Base-by-base conservation (phyloP, 2,888 invertebrate genomes). In the Ariolimax columbianus region DNA sequence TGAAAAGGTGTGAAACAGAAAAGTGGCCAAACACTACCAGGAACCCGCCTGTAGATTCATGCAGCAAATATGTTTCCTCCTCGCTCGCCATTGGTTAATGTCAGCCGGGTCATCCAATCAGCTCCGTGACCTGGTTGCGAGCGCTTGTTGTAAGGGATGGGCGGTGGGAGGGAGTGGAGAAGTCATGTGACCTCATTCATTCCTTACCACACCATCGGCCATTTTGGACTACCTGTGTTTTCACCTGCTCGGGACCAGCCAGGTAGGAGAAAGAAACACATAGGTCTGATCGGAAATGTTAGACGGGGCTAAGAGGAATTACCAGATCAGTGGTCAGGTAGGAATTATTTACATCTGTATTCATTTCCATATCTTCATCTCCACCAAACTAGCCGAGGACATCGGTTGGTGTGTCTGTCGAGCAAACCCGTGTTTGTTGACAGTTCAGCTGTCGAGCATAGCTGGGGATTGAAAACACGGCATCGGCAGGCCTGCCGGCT, bases 111-210 rank as follows among this genome's bases (percentile, higher is more conserved):
- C 73, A 73, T 14, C 73, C 73, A 73, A 73, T 73, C 73, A 73
- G 9, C 73, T 19, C 40, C n/a, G 11, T 3, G n/a, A 14, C 4
- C 73, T 73, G 43, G 30, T 17, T 30, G 9, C 47, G n/a, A 40
- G 72, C 40, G 40, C 26, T 72, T 40, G 72, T 40, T 40, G 40
- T 40, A n/a, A 11, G 9, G 47, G n/a, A 11, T 43, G 36, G 17
- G 70, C 2, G n/a, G 66, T 66, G n/a, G n/a, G n/a, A 38, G 36
- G 17, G 70, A 17, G 17, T 6, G 40, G 73, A 7, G 4, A 40
- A 73, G 73, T 47, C 73, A 73, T 43, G 73, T 73, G 73, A 73
- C 73, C 73, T 47, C 73, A 73, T 47, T 73, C 73, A 73, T 73
- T 73, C n/a, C 73, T 3, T n/a, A n/a, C 73, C 14, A 43, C 43